A percentile compares a stretch with the other conserved stretches of the same genome.
Conservation (phyloP, 2,113 vertebrate species). For the Microcebus lehilahytsara region DNA sequence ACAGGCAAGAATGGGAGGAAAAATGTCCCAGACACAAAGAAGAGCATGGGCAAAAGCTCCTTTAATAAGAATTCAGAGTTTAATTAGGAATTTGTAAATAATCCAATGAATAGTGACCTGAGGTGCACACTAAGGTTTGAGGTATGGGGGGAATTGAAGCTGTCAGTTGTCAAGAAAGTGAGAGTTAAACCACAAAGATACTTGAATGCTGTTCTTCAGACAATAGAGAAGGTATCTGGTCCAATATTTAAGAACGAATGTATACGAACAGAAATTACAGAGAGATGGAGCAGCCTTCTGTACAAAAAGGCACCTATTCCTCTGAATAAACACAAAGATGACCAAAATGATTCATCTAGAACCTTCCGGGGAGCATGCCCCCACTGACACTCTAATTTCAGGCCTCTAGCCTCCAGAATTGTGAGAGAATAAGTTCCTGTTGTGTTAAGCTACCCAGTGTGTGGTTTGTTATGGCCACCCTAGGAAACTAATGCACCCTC, state of each 20-base stretch:
- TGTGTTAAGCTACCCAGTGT: neutral
- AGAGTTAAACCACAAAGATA: neutral
- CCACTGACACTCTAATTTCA: neutral
- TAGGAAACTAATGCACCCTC: neutral
- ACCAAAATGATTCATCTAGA: neutral
- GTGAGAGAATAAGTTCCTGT: neutral
- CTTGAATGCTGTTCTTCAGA: neutral
- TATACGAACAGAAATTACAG: neutral
- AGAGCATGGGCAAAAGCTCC: neutral
- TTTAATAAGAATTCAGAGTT: neutral
- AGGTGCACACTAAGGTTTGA: neutral
- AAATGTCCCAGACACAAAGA: neutral
- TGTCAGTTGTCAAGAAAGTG: neutral
- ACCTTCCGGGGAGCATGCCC: neutral
- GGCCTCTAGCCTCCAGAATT: neutral
- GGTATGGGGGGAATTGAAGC: neutral
- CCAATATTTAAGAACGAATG: neutral
- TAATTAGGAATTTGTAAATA: neutral
- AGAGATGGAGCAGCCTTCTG: neutral
- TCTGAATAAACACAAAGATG: neutral
- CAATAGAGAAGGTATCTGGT: neutral
- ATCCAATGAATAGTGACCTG: neutral
- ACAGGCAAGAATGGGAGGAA: neutral
- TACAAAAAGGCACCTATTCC: neutral
- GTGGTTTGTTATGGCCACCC: neutral